Percentiles rank a stretch among this genome's conserved stretches.
Evolutionary conservation across 2,113 vertebrate species (phyloP).

Genomic region (Spea multiplicata): DNA sequence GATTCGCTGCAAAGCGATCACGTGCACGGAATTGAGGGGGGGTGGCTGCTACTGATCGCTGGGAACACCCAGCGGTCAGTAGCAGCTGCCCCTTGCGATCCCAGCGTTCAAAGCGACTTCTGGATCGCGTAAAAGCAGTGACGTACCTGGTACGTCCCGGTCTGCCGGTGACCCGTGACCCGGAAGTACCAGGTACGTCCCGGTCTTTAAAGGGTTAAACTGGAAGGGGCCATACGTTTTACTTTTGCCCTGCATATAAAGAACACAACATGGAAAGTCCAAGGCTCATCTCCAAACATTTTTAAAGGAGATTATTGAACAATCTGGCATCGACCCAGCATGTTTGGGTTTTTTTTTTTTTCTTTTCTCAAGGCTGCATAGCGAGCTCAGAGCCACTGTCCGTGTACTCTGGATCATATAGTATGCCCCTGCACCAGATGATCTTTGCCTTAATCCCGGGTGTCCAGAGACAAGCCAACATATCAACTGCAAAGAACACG

Average conservation of each 20-base stretch:
- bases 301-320: conserved; percentile 12
- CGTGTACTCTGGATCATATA: conserved; percentile 19
- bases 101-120: no score
- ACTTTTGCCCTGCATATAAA: neutral
- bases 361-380: conserved; percentile 29
- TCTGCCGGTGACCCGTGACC: no score
- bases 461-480: conserved; percentile 20
- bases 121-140: no score
- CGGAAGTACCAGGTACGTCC: no score
- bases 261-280: neutral
- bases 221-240: neutral
- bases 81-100: no score
- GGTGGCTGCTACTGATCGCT: no score
- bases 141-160: no score
- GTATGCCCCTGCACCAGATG: conserved; percentile 16
- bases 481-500: neutral
- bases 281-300: neutral
- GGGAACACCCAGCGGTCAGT: no score
- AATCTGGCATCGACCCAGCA: conserved; percentile 24
- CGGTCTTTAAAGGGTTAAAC: no score
- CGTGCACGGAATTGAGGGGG: no score
- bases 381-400: conserved; percentile 21
- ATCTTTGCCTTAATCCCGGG: conserved; percentile 32
- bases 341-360: neutral
- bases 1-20: no score